Percentiles rank a stretch among this genome's conserved stretches.
Evolutionary conservation across 2,888 invertebrate genomes (phyloP).

Genomic region (Harmothoe impar): DNA sequence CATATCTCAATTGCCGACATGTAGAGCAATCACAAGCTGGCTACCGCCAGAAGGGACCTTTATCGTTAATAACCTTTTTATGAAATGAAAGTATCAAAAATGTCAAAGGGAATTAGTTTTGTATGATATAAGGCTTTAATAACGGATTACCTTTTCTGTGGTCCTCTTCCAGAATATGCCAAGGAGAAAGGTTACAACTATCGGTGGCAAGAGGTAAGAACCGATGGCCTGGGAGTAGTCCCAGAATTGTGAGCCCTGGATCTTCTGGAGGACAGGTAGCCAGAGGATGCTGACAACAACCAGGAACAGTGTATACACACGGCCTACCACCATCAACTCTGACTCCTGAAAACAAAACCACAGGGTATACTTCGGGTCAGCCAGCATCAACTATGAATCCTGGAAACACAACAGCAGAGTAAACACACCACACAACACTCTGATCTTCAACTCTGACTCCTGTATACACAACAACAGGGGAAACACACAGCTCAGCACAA

Average conservation of each 20-base stretch:
- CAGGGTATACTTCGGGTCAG: neutral
- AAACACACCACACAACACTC: too few relatives aligned
- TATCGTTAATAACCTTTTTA: too few relatives aligned
- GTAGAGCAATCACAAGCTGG: too few relatives aligned
- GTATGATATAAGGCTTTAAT: too few relatives aligned
- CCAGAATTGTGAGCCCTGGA: slow-evolving; percentile 82
- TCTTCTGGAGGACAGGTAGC: slow-evolving; percentile 82
- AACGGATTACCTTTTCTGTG: slow-evolving; percentile 78
- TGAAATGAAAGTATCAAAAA: too few relatives aligned
- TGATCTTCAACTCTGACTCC: too few relatives aligned
- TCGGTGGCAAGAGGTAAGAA: slow-evolving; percentile 83
- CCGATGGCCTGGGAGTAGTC: slow-evolving; percentile 81
- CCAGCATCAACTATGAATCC: neutral
- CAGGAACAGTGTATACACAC: slow-evolving; percentile 78
- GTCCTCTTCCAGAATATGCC: slow-evolving; percentile 81
- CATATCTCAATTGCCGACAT: too few relatives aligned
- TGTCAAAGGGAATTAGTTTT: too few relatives aligned
- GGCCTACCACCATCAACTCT: slow-evolving; percentile 72
- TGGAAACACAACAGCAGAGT: neutral
- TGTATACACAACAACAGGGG: too few relatives aligned
- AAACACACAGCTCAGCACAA: too few relatives aligned
- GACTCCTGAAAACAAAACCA: slow-evolving; percentile 55
- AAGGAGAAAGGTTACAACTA: slow-evolving; percentile 81
- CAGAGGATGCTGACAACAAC: slow-evolving; percentile 78
- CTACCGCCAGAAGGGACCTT: too few relatives aligned